A percentile compares a stretch with the other conserved stretches of the same genome.
Conservation (phyloP, 1,140 invertebrate genomes). For the Drosophila serrata region DNA sequence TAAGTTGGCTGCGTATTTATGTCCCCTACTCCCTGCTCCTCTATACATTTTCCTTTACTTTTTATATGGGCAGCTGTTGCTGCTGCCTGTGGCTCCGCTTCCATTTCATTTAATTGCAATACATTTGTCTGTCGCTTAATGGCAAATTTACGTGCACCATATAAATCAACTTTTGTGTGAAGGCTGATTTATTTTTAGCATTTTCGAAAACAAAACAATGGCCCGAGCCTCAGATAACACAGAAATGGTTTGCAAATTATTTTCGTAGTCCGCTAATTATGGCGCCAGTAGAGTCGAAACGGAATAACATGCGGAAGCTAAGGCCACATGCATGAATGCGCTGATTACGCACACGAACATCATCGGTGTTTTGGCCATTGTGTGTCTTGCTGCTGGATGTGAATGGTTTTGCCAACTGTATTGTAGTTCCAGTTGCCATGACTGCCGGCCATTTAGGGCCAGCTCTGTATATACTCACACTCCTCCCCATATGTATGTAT, state of each 20-base stretch:
- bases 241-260: conserved; percentile 63
- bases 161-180: conserved; percentile 76
- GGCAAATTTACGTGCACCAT: conserved; percentile 77
- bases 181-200: conserved; percentile 72
- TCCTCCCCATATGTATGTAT: conserved; percentile 4
- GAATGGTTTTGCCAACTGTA: conserved; percentile 25
- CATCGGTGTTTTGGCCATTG: conserved; percentile 37
- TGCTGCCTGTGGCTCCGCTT: conserved; percentile 39
- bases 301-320: conserved; percentile 37
- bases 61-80: conserved; percentile 61
- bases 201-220: conserved; percentile 44
- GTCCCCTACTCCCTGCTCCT: conserved; percentile 8
- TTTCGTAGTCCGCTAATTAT: conserved; percentile 68
- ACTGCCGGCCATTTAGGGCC: conserved; percentile 24
- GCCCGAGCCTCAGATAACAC: conserved; percentile 23
- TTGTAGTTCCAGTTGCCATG: conserved; percentile 19
- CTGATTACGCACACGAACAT: conserved; percentile 54
- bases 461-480: background rate
- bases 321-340: conserved; percentile 46
- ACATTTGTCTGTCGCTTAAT: conserved; percentile 79
- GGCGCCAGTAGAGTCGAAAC: conserved; percentile 34
- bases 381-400: conserved; percentile 34
- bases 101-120: conserved; percentile 80
- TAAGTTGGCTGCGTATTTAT: conserved; percentile 57
- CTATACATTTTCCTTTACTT: background rate